Evolutionary conservation across 1,140 invertebrate species (phyloP).

Genomic region (Drosophila repleta): DNA sequence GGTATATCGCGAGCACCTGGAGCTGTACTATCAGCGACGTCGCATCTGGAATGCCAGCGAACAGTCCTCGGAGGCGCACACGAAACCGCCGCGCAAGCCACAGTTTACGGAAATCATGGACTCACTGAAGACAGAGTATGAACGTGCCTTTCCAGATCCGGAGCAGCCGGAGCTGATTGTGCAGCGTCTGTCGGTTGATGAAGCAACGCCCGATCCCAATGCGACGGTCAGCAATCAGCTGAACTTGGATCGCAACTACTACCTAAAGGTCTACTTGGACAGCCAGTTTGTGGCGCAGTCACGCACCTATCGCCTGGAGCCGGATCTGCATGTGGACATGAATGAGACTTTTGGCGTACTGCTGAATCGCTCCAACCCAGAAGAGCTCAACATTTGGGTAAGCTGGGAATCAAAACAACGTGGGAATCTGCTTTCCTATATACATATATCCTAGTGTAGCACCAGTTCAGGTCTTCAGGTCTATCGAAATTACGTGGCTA

Average conservation of each 20-base stretch:
- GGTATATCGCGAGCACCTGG: slow-evolving; percentile 77
- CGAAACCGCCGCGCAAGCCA: slow-evolving; percentile 70
- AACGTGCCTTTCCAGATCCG: slow-evolving; percentile 84
- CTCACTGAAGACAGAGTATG: slow-evolving; percentile 72
- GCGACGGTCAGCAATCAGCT: slow-evolving; percentile 14
- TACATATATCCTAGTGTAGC: too few species aligned
- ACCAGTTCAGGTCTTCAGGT: too few species aligned
- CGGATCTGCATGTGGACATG: slow-evolving; percentile 72
- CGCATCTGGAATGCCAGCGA: slow-evolving; percentile 48
- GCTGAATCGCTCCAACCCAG: slow-evolving; percentile 73
- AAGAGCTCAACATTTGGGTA: slow-evolving; percentile 66
- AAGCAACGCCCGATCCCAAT: slow-evolving; percentile 13
- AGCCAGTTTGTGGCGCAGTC: slow-evolving; percentile 65
- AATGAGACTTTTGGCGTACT: slow-evolving; percentile 67
- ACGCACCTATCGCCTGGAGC: slow-evolving; percentile 71
- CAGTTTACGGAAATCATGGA: slow-evolving; percentile 69
- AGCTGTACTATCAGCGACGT: slow-evolving; percentile 69
- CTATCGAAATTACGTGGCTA: too few species aligned
- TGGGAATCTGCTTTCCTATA: too few species aligned
- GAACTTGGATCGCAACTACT: slow-evolving; percentile 72
- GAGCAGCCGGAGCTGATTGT: slow-evolving; percentile 85
- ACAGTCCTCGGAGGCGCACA: not conserved
- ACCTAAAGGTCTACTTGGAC: slow-evolving; percentile 70
- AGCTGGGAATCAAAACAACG: too few species aligned
- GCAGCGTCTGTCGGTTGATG: slow-evolving; percentile 53